Evolutionary conservation across 2,113 vertebrate species (phyloP).

Genomic region (Morone chrysops): DNA sequence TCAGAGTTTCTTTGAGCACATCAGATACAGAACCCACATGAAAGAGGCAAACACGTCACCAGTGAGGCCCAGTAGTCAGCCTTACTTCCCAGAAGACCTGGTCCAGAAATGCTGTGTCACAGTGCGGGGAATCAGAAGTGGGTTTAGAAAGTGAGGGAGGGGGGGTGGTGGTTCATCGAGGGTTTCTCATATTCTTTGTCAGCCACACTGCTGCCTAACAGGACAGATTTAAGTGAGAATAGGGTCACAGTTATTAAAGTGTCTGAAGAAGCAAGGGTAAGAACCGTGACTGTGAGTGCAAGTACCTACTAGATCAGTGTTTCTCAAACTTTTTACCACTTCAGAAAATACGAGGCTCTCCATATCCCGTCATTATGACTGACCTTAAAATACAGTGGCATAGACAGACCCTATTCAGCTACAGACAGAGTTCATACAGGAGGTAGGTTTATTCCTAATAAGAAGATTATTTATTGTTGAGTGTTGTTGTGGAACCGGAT

Average conservation of each 20-base stretch:
- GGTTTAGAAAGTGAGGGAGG: constrained; percentile 16
- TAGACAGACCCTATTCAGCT: too few relatives aligned
- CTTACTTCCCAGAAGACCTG: constrained; percentile 76
- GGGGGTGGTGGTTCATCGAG: neutral
- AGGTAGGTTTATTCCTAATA: too few relatives aligned
- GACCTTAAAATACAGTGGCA: too few relatives aligned
- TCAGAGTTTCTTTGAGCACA: constrained; percentile 57
- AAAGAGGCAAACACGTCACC: constrained; percentile 66
- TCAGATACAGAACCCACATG: constrained; percentile 73
- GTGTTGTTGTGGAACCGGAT: too few relatives aligned
- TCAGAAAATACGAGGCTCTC: too few relatives aligned
- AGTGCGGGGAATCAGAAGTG: constrained; percentile 56
- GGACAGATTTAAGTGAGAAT: neutral
- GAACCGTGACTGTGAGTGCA: neutral
- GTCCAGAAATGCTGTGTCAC: constrained; percentile 73
- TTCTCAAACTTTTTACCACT: too few relatives aligned
- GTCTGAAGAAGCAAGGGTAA: neutral
- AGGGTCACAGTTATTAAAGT: neutral
- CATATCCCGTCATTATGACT: too few relatives aligned
- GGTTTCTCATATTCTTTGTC: constrained; percentile 34
- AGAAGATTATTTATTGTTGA: too few relatives aligned
- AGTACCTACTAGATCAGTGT: too few relatives aligned
- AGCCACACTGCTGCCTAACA: neutral
- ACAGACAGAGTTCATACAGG: too few relatives aligned
- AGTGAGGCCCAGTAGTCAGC: constrained; percentile 52